Conservation (phyloP, 2,797 vertebrate genomes). For the Myotis findleyi region DNA sequence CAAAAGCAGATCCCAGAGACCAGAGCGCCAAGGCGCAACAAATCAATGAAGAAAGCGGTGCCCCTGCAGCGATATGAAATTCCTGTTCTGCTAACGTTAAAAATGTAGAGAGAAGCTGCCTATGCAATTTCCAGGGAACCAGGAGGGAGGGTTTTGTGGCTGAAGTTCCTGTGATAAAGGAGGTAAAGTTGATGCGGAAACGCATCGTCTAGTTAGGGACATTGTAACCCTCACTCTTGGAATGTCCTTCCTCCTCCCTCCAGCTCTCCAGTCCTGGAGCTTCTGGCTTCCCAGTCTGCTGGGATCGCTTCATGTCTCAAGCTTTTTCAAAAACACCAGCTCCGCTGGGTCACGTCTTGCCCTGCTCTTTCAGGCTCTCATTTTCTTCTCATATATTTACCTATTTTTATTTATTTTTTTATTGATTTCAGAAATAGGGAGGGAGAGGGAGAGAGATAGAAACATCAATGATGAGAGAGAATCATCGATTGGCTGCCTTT, state of each 20-base stretch:
- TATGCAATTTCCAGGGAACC: background rate
- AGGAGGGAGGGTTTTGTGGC: accelerated
- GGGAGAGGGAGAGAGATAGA: too few relatives aligned
- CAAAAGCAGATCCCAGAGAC: background rate
- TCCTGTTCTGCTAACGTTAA: background rate
- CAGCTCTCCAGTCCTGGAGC: background rate
- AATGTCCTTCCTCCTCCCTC: background rate
- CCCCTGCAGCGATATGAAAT: background rate
- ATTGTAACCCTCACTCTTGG: accelerated
- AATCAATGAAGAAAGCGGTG: accelerated
- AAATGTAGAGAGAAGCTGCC: accelerated
- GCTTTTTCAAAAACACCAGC: background rate
- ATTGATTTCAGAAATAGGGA: too few relatives aligned
- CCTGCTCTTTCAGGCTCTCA: background rate
- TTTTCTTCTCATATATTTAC: too few relatives aligned
- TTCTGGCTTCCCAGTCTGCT: background rate
- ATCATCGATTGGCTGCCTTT: too few relatives aligned
- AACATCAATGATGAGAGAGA: too few relatives aligned
- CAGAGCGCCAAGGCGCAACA: background rate
- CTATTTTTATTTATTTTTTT: too few relatives aligned
- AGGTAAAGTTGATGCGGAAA: accelerated
- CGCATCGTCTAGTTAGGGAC: accelerated
- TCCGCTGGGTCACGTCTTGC: accelerated
- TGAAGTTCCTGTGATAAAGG: background rate
- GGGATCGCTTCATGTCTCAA: background rate